Base-by-base conservation (phyloP, 2,113 vertebrate species). In the Passer montanus region DNA sequence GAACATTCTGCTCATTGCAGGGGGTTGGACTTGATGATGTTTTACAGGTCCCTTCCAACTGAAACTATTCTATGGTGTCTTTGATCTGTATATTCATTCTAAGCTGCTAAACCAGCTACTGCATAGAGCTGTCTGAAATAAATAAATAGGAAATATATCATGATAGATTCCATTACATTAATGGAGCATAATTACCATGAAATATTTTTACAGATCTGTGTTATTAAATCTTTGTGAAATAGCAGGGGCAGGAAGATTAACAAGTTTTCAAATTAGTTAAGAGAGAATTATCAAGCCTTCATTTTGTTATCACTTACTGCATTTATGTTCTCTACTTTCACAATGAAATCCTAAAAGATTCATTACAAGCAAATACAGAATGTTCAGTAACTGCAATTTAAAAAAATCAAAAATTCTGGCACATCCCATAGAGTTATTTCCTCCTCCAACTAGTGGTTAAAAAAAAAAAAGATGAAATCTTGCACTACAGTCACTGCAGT, bases 231-330 rank as follows among this genome's bases (percentile, higher is more conserved):
- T 70, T 62, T 20, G 10, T 68, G 69, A n/a, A 89, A 53, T 72
- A 87, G n/a, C 3, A 1, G 7, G 43, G 56, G 35, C 52, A 92
- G 62, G 47, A 89, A 52, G 84, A 93, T 52, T 68, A 92, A 49
- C 56, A 82, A 60, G 49, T 95, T 84, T 91, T 66, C 77, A 69
- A 68, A 92, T 95, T 63, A 78, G 47, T 81, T 70, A 66, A 58
- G 50, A 60, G 39, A 52, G 52, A 67, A 78, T 78, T 87, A 72
- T 41, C 49, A 81, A 52, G 27, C 30, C 52, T 93, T 74, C 76
- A 64, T 74, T 92, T 77, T 78, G 46, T 56, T 90, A 47, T 88
- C 60, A 89, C 0, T 78, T 87, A 78, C 13, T 84, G 24, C 43
- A 55, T 91, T 72, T 81, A 55, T 56, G 26, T 56, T 75, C 69